phyloP scores from a whole-genome alignment of 2,888 invertebrate genomes.

The Drosophila peninsularis region DNA sequence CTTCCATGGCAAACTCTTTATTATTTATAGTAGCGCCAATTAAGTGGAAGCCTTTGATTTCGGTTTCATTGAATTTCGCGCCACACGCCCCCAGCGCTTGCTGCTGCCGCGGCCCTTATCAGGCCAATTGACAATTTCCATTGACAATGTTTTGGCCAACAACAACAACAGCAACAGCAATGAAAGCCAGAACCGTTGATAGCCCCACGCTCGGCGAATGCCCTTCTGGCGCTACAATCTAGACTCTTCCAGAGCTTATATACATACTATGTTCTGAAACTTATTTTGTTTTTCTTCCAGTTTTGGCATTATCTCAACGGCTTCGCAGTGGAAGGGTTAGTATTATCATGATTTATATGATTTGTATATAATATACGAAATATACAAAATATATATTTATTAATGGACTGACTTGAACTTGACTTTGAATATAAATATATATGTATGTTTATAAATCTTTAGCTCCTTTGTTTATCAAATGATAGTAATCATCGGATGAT shows the following conservation, averaged over 20 bases:
- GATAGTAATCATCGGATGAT: no score
- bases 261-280: no score
- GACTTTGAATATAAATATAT: neutral
- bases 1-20: slow-evolving; percentile 30
- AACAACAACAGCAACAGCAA: slow-evolving; percentile 5
- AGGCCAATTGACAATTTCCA: slow-evolving; percentile 67
- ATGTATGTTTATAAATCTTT: neutral
- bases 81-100: slow-evolving; percentile 16
- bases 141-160: slow-evolving; percentile 62
- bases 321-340: no score
- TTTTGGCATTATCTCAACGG: neutral
- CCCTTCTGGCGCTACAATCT: slow-evolving; percentile 14
- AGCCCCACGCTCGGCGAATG: slow-evolving; percentile 17
- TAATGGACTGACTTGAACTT: neutral
- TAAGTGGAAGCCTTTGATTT: slow-evolving; percentile 54
- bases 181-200: neutral
- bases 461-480: no score
- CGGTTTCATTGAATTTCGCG: slow-evolving; percentile 27
- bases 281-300: neutral
- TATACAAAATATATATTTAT: neutral
- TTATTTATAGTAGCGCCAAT: slow-evolving; percentile 60
- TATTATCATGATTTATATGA: no score
- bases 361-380: no score
- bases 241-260: neutral
- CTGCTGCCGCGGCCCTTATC: slow-evolving; percentile 54